Conservation (phyloP, 2,888 invertebrate genomes). For the Vannuccia rotundouncinata region DNA sequence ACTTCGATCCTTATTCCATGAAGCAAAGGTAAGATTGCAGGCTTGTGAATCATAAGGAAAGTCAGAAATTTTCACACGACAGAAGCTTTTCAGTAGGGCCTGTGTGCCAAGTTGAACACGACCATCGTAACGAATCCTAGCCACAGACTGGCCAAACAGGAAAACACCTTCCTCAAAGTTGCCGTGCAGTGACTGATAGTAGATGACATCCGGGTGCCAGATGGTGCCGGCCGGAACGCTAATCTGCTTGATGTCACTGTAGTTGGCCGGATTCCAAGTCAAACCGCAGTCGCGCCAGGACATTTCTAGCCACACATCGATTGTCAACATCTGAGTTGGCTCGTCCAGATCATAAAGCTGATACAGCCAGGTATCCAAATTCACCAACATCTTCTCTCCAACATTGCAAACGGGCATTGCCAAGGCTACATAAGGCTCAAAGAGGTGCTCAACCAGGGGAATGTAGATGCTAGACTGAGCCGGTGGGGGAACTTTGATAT, state of each 20-base stretch:
- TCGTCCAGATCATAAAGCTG: constrained; percentile 39
- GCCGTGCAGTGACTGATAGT: constrained; percentile 38
- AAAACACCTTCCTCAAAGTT: constrained; percentile 40
- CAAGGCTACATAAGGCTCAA: not conserved
- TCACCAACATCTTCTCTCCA: constrained; percentile 10
- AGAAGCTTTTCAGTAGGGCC: constrained; percentile 39
- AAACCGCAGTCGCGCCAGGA: constrained; percentile 37
- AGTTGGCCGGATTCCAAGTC: constrained; percentile 34
- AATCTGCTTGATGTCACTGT: constrained; percentile 32
- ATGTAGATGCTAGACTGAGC: not conserved
- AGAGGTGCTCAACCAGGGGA: constrained; percentile 7
- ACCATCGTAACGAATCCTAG: constrained; percentile 36
- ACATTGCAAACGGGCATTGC: constrained; percentile 34
- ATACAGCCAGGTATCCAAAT: constrained; percentile 39
- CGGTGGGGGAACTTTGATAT: not conserved
- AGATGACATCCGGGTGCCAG: constrained; percentile 37
- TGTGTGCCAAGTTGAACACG: constrained; percentile 36
- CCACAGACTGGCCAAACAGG: constrained; percentile 37
- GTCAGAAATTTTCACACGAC: constrained; percentile 35
- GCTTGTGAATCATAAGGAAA: constrained; percentile 37
- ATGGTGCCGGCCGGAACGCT: constrained; percentile 35
- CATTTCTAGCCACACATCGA: constrained; percentile 39
- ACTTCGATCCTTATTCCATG: constrained; percentile 37
- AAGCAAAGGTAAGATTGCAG: constrained; percentile 38
- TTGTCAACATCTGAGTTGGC: constrained; percentile 39